These are phyloP conservation scores for Lampropteryx suffumata DNA, from an alignment of 2,888 invertebrate species.

Conservation along the genomic window DNA sequence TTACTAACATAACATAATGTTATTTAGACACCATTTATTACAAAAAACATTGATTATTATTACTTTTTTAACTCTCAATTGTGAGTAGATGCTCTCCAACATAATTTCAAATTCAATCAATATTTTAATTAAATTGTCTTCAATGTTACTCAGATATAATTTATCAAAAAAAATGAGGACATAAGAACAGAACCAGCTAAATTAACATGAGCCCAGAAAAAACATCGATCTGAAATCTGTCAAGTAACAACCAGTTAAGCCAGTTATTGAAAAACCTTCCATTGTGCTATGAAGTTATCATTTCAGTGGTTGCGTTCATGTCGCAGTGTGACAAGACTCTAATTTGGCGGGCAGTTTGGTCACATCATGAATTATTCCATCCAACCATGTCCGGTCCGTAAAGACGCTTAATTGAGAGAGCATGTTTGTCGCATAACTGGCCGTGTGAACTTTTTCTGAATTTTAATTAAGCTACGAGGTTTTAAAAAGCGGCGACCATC, in stretches of 20 bases:
- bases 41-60: no score
- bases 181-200: not conserved
- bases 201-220: not conserved
- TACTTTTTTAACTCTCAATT: not conserved
- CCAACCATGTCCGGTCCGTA: conserved; percentile 61
- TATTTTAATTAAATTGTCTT: not conserved
- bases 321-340: conserved; percentile 48
- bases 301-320: conserved; percentile 32
- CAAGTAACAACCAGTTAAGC: conserved; percentile 11
- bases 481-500: not conserved
- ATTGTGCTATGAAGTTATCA: conserved; percentile 31
- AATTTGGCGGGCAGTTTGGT: conserved; percentile 50
- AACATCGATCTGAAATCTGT: conserved; percentile 5
- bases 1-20: no score
- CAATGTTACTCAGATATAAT: not conserved
- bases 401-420: conserved; percentile 75
- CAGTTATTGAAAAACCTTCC: conserved; percentile 16
- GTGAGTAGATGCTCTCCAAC: no score
- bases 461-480: conserved; percentile 43
- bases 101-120: not conserved
- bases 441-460: conserved; percentile 67
- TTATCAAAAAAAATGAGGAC: not conserved
- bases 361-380: conserved; percentile 73
- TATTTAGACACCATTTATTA: no score
- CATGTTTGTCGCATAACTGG: conserved; percentile 63